These are phyloP conservation scores for Himantopus leucocephalus DNA, from an alignment of 2,113 vertebrate species.

Conservation along the genomic window DNA sequence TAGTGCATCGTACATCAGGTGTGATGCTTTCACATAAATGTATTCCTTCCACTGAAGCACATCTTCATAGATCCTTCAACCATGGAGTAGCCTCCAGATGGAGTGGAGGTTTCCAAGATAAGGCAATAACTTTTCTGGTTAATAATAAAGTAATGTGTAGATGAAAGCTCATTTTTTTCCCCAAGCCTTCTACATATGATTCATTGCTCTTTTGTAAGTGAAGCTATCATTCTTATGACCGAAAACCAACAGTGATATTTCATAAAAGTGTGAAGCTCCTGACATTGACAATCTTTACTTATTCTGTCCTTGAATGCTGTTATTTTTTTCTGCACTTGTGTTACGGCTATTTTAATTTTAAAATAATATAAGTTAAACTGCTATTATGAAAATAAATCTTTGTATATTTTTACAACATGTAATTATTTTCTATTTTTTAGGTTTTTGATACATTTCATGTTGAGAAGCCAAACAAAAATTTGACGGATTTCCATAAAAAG, in stretches of 20 bases:
- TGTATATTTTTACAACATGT: neutral
- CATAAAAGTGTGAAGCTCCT: neutral
- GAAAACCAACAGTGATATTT: conserved; percentile 24
- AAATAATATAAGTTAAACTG: neutral
- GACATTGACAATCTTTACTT: neutral
- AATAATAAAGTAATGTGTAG: conserved; percentile 41
- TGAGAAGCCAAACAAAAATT: neutral
- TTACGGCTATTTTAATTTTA: neutral
- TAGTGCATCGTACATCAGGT: neutral
- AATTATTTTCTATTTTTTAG: neutral
- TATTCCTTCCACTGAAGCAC: conserved; percentile 43
- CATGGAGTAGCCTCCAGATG: conserved; percentile 47
- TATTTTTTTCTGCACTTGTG: neutral
- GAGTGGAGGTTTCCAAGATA: conserved; percentile 44
- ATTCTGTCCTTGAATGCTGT: neutral
- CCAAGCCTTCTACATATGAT: neutral
- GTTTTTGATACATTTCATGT: neutral
- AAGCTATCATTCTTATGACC: conserved; percentile 18
- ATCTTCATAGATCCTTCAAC: conserved; percentile 28
- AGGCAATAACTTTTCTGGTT: conserved; percentile 44
- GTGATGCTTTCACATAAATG: conserved; percentile 35
- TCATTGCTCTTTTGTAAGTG: conserved; percentile 1
- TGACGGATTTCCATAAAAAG: neutral
- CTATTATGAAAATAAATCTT: neutral
- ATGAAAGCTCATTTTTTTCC: conserved; percentile 2